Evolutionary conservation across 2,113 vertebrate genomes (phyloP), one percentile per base, ranked within the genome.

Genomic region (Poeciliopsis retropinna): DNA sequence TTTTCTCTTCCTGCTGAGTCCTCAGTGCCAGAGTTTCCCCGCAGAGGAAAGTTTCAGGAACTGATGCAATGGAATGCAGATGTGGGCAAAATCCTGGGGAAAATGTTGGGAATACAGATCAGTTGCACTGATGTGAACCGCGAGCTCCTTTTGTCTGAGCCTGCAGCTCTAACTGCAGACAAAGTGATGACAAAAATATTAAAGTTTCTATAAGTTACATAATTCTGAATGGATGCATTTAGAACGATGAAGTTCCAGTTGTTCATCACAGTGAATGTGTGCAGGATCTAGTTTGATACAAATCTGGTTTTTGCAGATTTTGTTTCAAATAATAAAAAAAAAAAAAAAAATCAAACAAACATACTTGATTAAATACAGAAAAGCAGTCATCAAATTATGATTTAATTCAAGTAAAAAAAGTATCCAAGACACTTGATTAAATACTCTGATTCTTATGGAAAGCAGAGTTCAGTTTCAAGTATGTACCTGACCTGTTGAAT

Each of bases 11-110:
- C 86, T 84, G 81, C 29, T 44, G 85, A 82, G 79, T 89, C 85
- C 80, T 84, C 78, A 1, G 74, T 82, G 79, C 92, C 92, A 82
- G 81, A 82, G 76, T 84, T 60, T 28, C 27, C 63, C 74, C 69
- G 67, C 72, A 83, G 27, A 78, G 84, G 87, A 87, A 90, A 89
- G 82, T 90, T 89, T 77, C 75, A 77, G 86, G 80, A 81, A 90
- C 68, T 88, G 67, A 70, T 69, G 76, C 83, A 78, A 87, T 91
- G 86, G 76, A 91, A 92, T 87, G 81, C 87, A 89, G 90, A 87
- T 88, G 87, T 90, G 79, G 73, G 47, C 31, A 82, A 81, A 34
- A 85, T 81, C 67, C 68, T 70, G 73, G 57, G 71, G 78, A 80
- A 87, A 88, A 78, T 82, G 28, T 65, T 78, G 74, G 82, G 75